Evolutionary conservation across 2,797 vertebrate species (phyloP), one percentile per base, ranked within the genome.

Genomic region (Pitangus sulphuratus): DNA sequence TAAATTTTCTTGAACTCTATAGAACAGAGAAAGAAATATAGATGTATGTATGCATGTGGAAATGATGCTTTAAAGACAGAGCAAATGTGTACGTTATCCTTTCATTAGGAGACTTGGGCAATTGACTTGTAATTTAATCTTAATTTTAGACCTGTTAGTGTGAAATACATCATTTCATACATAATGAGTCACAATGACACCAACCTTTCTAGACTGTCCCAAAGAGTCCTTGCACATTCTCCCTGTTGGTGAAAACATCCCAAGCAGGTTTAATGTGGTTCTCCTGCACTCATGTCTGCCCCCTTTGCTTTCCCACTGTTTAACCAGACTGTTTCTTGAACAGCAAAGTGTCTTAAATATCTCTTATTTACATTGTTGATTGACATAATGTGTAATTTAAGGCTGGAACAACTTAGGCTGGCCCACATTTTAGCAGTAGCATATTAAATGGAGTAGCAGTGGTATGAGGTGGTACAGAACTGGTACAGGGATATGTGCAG

Each of bases 371-470:
- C 11, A 0, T 4, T 33, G 33, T 6, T 57, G 47, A n/a, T 7
- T 25, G 68, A 5, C 12, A 3, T 0, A 7, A 53, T 5, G 3
- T n/a, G 31, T 40, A 66, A 16, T 64, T 58, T 42, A 8, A 53
- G 56, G 21, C 44, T 64, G 48, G 20, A 37, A 12, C 22, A 37
- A 4, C 19, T 48, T 24, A 7, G 9, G 7, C 47, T 45, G 42
- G 31, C 30, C 2, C 1, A 0, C 21, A 10, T 47, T 68, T 51
- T 22, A 30, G 37, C 45, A 65, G 2, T 15, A 65, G 28, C 5
- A 2, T 3, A 4, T 40, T 6, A 11, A 60, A 15, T 1, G 18
- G 12, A 53, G 26, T 30, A 69, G 40, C 15, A 15, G 64, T 0
- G 30, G 26, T 47, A 13, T 3, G 65, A 2, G 12, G 65, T 16